Evolutionary conservation across 2,888 invertebrate genomes (phyloP).

Genomic region (Germaria angustata): DNA sequence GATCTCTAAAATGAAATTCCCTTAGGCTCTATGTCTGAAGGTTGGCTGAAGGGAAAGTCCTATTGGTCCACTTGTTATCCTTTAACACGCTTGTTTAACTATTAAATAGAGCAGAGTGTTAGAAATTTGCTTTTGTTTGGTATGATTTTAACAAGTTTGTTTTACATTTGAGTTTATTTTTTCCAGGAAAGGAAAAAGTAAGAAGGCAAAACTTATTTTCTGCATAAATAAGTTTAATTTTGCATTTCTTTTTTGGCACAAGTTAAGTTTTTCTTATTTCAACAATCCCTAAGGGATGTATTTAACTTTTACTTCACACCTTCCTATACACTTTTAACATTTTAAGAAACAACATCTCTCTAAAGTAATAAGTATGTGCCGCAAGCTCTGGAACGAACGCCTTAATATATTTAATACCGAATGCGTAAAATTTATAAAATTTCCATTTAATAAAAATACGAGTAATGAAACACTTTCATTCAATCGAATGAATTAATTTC

Average conservation of each 20-base stretch:
- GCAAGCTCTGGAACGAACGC: too few species aligned
- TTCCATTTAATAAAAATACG: too few species aligned
- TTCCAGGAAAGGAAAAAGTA: background rate
- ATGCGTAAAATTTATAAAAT: background rate
- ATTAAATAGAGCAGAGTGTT: slow-evolving; percentile 46
- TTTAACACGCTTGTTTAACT: slow-evolving; percentile 49
- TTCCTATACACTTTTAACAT: background rate
- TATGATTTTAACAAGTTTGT: slow-evolving; percentile 29
- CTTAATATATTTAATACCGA: background rate
- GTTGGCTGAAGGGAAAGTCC: slow-evolving; percentile 13
- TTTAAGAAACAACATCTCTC: background rate
- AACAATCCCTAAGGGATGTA: slow-evolving; percentile 25
- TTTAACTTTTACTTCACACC: slow-evolving; percentile 3
- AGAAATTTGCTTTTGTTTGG: slow-evolving; percentile 53
- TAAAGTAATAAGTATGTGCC: too few species aligned
- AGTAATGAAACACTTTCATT: too few species aligned
- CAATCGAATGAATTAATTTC: too few species aligned
- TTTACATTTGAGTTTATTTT: slow-evolving; percentile 19
- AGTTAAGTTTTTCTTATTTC: slow-evolving; percentile 35
- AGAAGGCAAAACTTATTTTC: slow-evolving; percentile 37
- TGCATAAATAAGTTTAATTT: slow-evolving; percentile 46
- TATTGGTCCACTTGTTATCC: slow-evolving; percentile 33
- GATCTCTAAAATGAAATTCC: background rate
- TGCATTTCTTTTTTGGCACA: background rate
- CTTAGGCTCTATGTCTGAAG: slow-evolving; percentile 20